Base-by-base conservation (phyloP, 2,888 invertebrate genomes). In the Ametastegia equiseti region DNA sequence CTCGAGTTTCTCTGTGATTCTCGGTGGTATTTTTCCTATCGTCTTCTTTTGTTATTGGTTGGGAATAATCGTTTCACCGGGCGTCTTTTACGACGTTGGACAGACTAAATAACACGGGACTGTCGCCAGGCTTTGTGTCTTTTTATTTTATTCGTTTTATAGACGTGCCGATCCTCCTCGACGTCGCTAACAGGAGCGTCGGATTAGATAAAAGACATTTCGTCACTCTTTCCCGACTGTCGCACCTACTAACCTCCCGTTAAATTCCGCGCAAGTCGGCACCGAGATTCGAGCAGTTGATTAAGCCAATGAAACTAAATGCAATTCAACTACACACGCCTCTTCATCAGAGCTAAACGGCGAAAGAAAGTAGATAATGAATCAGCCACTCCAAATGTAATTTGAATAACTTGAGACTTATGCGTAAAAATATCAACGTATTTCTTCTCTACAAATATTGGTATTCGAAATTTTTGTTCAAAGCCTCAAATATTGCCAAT, bases 171-270 rank as follows among this genome's bases (percentile, higher is more conserved):
- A 78, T 78, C 60, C 63, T 60, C 42, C 57, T 36, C 19, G 69
- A n/a, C n/a, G 42, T 63, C 78, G 60, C 60, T 39, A 30, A 60
- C 60, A 39, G 60, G 60, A 42, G 13, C 78, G 60, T 60, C 39
- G 60, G 45, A 78, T 78, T 63, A 63, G 78, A 78, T 45, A 78
- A 78, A 78, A 78, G 78, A 63, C 60, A 78, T 78, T 78, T 78
- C 78, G 45, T 78, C 78, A 78, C 78, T n/a, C n/a, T 63, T 78
- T 78, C 54, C 75, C 54, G 71, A 71, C 45, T 30, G 71, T 71
- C 71, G 71, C 71, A 71, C 71, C 71, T 71, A 71, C 27, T 54
- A 50, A 75, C 75, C 75, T 54, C 54, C 4, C 36, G 75, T 19
- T 54, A 54, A 50, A 75, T 75, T 75, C 54, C n/a, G 30, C 54